Evolutionary conservation across 2,113 vertebrate genomes (phyloP).

Genomic region (Epinephelus cyanopodus): DNA sequence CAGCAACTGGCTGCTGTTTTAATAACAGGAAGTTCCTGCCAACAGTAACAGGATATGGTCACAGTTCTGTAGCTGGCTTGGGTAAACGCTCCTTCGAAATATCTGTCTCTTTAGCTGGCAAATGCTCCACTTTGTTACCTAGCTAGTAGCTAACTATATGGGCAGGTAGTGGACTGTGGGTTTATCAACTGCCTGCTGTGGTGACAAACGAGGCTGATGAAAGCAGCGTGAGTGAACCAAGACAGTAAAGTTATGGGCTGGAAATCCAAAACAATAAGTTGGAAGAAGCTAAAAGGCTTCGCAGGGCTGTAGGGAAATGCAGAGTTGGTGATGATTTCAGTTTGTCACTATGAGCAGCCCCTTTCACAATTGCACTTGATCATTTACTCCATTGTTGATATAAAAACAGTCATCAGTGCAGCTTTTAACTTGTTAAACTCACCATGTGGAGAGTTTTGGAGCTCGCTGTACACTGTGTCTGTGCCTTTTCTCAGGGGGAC

Average conservation of each 20-base stretch:
- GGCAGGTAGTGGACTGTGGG: background rate
- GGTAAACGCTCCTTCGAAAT: conserved; percentile 16
- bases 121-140: background rate
- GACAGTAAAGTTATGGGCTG: background rate
- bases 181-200: background rate
- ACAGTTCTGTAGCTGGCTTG: conserved; percentile 10
- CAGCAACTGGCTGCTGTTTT: conserved; percentile 45
- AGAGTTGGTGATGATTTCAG: background rate
- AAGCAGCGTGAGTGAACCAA: background rate
- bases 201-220: background rate
- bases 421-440: conserved; percentile 50
- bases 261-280: background rate
- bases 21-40: conserved; percentile 77
- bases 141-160: background rate
- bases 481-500: conserved; percentile 82
- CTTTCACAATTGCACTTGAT: background rate
- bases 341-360: background rate
- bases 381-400: background rate
- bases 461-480: conserved; percentile 86
- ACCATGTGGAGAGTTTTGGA: conserved; percentile 81
- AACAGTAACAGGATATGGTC: conserved; percentile 63
- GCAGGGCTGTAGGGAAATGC: background rate
- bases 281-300: background rate
- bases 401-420: background rate
- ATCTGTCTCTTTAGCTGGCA: background rate